Evolutionary conservation across 2,888 invertebrate species (phyloP).

Genomic region (Allophyes oxyacanthae): DNA sequence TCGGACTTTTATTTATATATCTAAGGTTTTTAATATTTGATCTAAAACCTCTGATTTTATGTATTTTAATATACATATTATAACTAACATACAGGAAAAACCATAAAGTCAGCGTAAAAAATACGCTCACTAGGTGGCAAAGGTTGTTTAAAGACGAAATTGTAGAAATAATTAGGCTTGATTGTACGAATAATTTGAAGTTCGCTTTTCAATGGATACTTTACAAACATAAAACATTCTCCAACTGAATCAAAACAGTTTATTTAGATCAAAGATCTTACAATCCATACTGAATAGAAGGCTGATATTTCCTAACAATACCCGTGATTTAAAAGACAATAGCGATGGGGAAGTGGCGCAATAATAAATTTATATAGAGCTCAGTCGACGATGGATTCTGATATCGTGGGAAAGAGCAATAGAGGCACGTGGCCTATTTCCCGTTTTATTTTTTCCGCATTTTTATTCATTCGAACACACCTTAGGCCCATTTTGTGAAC

Average conservation of each 20-base stretch:
- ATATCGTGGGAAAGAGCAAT: slow-evolving; percentile 49
- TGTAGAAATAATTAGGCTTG: neutral
- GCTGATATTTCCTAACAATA: slow-evolving; percentile 37
- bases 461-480: slow-evolving; percentile 51
- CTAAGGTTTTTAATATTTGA: too few relatives aligned
- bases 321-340: slow-evolving; percentile 50
- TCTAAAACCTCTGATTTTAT: too few relatives aligned
- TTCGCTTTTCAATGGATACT: neutral
- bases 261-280: slow-evolving; percentile 14
- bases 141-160: too few relatives aligned
- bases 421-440: slow-evolving; percentile 38
- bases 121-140: too few relatives aligned
- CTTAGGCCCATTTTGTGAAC: slow-evolving; percentile 25
- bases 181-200: neutral
- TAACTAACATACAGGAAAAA: too few relatives aligned
- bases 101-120: too few relatives aligned
- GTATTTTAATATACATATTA: too few relatives aligned
- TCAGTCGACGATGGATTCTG: slow-evolving; percentile 46
- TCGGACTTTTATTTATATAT: too few relatives aligned
- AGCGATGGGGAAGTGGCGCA: slow-evolving; percentile 25
- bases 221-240: slow-evolving; percentile 11
- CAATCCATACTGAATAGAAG: slow-evolving; percentile 21
- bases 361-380: slow-evolving; percentile 50
- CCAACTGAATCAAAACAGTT: slow-evolving; percentile 13
- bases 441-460: slow-evolving; percentile 43